These are phyloP conservation scores for Isaurus tuberculatus DNA, from an alignment of 92 coral and sea anemone genomes.

Conservation along the genomic window DNA sequence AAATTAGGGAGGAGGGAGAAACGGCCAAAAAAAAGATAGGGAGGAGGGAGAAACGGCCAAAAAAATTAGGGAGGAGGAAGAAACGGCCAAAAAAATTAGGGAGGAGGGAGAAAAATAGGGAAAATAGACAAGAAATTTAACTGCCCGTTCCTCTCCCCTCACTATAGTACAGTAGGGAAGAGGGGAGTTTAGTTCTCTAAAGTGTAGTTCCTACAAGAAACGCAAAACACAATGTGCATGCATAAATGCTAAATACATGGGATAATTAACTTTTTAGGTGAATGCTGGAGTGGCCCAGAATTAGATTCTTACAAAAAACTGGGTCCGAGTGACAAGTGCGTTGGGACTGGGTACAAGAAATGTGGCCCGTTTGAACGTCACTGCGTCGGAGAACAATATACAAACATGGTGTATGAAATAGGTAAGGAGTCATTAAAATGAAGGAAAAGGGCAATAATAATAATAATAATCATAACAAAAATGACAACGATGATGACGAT, in stretches of 20 bases:
- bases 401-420: conserved; percentile 72
- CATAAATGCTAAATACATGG: background rate
- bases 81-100: no score
- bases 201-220: no score
- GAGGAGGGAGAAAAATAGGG: no score
- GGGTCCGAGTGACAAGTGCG: conserved; percentile 46
- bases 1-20: no score
- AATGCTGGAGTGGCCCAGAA: conserved; percentile 81
- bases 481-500: background rate
- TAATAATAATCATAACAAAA: background rate
- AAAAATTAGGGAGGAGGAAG: no score
- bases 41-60: no score
- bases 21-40: no score
- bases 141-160: no score
- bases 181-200: no score
- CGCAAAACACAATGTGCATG: background rate
- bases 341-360: conserved; percentile 49
- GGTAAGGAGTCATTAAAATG: conserved; percentile 42
- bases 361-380: conserved; percentile 60
- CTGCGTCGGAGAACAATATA: conserved; percentile 71
- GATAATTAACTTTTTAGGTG: conserved; percentile 57
- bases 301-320: conserved; percentile 36
- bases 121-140: no score
- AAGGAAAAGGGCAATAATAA: background rate
- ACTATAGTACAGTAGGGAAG: no score